Evolutionary conservation across 2,888 invertebrate species (phyloP).

Genomic region (Cryptocephalus primarius): DNA sequence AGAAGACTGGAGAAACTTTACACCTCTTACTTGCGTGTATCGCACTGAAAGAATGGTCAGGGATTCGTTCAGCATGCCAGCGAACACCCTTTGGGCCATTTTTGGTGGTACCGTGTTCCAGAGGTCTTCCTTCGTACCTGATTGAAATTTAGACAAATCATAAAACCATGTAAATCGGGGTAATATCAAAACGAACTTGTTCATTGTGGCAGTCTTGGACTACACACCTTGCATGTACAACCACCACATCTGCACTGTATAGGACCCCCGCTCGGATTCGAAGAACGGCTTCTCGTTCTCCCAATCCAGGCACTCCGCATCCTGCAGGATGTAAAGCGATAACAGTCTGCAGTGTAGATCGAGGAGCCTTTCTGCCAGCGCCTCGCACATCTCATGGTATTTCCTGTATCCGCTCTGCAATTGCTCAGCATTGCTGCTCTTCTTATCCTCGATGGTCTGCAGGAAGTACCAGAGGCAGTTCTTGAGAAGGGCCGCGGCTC

Average conservation of each 20-base stretch:
- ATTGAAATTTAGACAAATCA: no score
- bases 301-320: slow-evolving; percentile 69
- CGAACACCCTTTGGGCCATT: slow-evolving; percentile 76
- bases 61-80: slow-evolving; percentile 78
- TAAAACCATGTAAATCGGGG: not conserved
- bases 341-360: slow-evolving; percentile 71
- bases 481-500: slow-evolving; percentile 66
- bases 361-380: slow-evolving; percentile 68
- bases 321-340: slow-evolving; percentile 70
- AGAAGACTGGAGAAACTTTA: not conserved
- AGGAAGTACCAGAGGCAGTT: slow-evolving; percentile 71
- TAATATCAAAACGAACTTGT: not conserved
- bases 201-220: not conserved
- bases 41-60: slow-evolving; percentile 68
- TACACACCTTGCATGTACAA: slow-evolving; percentile 65
- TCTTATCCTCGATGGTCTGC: slow-evolving; percentile 39
- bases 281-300: slow-evolving; percentile 54
- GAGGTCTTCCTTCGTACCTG: slow-evolving; percentile 67
- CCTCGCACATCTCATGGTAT: slow-evolving; percentile 74
- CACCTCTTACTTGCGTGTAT: slow-evolving; percentile 56
- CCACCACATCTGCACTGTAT: slow-evolving; percentile 83
- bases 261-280: slow-evolving; percentile 66
- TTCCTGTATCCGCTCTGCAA: slow-evolving; percentile 54
- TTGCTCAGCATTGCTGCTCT: slow-evolving; percentile 16
- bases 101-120: slow-evolving; percentile 84